These are phyloP conservation scores for Leptestheria dahalacensis DNA, from an alignment of 1,140 invertebrate species.

Conservation along the genomic window DNA sequence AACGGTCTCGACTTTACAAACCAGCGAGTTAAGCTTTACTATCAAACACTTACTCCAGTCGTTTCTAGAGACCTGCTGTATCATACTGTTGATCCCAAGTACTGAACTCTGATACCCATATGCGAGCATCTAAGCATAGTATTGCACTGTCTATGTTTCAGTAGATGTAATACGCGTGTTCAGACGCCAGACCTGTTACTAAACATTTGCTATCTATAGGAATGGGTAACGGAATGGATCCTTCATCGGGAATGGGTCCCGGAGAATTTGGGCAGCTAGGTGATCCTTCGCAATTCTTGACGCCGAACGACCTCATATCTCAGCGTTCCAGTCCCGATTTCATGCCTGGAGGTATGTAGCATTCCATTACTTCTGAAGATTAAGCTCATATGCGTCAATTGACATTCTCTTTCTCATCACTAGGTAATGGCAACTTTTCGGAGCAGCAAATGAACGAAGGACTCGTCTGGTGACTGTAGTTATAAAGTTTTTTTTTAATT, in stretches of 20 bases:
- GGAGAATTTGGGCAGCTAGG: constrained; percentile 13
- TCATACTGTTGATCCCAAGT: too few species aligned
- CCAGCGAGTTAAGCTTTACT: too few species aligned
- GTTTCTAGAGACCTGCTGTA: too few species aligned
- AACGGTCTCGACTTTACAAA: too few species aligned
- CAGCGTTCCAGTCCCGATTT: constrained; percentile 28
- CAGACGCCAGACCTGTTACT: background rate
- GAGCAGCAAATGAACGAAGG: constrained; percentile 55
- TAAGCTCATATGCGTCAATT: too few species aligned
- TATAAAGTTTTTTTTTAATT: background rate
- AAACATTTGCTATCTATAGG: background rate
- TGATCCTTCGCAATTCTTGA: constrained; percentile 19
- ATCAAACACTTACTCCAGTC: too few species aligned
- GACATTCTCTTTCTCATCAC: constrained; percentile 22
- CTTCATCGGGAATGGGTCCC: constrained; percentile 1
- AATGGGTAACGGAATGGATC: constrained; percentile 11
- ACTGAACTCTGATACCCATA: too few species aligned
- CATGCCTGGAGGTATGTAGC: constrained; percentile 21
- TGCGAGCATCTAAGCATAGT: too few species aligned
- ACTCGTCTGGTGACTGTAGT: constrained; percentile 42
- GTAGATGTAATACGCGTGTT: too few species aligned
- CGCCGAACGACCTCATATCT: constrained; percentile 23
- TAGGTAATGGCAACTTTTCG: constrained; percentile 41
- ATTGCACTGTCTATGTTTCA: too few species aligned
- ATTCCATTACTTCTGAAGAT: background rate